Percentiles rank a stretch among this genome's conserved stretches.
These are phyloP conservation scores for Isurus oxyrinchus DNA, from an alignment of 2,113 vertebrate species.

Conservation along the genomic window DNA sequence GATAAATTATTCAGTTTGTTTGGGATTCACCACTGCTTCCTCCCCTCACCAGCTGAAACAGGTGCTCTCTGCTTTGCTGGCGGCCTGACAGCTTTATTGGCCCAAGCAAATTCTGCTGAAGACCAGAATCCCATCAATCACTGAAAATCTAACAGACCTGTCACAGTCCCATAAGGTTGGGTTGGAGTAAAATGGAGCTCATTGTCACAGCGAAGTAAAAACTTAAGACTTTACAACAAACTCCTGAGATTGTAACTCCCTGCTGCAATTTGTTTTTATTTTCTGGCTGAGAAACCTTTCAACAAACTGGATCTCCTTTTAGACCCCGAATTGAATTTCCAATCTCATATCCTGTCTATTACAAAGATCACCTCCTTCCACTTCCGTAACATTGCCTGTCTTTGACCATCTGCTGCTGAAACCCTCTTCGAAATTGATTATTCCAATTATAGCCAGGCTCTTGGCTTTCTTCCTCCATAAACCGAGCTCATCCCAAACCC, in stretches of 20 bases:
- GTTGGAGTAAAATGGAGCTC: not conserved
- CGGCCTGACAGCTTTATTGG: not conserved
- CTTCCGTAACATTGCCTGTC: not conserved
- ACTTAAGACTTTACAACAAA: not conserved
- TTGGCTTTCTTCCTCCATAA: not conserved
- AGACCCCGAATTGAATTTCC: not conserved
- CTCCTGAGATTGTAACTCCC: not conserved
- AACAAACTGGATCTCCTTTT: not conserved
- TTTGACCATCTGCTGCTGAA: not conserved
- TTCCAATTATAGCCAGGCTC: no score
- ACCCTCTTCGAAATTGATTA: no score
- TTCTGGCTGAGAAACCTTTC: not conserved
- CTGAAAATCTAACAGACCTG: not conserved
- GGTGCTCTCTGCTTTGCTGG: not conserved
- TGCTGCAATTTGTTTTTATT: not conserved
- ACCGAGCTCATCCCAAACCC: not conserved
- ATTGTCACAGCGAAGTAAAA: not conserved
- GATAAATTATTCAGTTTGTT: not conserved
- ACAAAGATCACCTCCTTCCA: not conserved
- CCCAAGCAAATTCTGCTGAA: not conserved
- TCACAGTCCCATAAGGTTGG: not conserved
- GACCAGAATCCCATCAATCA: not conserved
- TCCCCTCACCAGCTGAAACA: not conserved
- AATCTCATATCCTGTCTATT: not conserved
- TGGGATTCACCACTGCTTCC: not conserved